Conservation (phyloP, 2,113 vertebrate genomes). For the Noturus placidus region DNA sequence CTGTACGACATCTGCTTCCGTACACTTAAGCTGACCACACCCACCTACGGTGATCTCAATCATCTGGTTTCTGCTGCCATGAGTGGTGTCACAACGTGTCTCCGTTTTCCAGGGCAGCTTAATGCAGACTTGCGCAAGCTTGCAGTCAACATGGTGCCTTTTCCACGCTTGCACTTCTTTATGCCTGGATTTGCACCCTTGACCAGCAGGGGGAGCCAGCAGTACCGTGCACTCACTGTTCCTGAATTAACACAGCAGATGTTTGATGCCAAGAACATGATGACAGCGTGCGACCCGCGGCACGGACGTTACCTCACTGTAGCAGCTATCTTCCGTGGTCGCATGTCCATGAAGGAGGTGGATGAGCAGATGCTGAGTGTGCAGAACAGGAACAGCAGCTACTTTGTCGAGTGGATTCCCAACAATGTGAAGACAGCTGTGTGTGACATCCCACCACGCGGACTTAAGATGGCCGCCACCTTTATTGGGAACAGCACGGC, state of each 20-base stretch:
- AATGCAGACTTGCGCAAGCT: constrained; percentile 94
- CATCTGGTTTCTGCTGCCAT: constrained; percentile 95
- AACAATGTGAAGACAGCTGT: constrained; percentile 95
- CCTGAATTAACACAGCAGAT: constrained; percentile 97
- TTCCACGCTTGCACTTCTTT: constrained; percentile 95
- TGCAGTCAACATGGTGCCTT: constrained; percentile 97
- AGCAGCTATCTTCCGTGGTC: constrained; percentile 90
- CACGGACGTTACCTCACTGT: constrained; percentile 92
- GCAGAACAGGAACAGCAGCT: constrained; percentile 98
- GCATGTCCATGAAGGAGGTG: constrained; percentile 98
- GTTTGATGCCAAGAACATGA: constrained; percentile 99
- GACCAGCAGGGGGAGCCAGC: constrained; percentile 91
- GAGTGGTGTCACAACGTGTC: constrained; percentile 93
- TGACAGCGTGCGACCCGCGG: constrained; percentile 95
- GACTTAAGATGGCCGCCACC: constrained; percentile 93
- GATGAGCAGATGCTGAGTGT: constrained; percentile 93
- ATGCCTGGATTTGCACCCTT: constrained; percentile 94
- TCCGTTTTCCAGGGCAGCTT: constrained; percentile 91
- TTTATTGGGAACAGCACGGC: constrained; percentile 96
- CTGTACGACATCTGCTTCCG: constrained; percentile 98
- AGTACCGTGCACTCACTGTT: constrained; percentile 89
- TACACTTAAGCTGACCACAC: constrained; percentile 92
- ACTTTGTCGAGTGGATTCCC: constrained; percentile 98
- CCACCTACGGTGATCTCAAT: constrained; percentile 93
- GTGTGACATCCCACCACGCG: constrained; percentile 91